Evolutionary conservation across 30 jellyfish, hydroid and myxozoan genomes (phyloP).

Genomic region (Aurelia sp.): DNA sequence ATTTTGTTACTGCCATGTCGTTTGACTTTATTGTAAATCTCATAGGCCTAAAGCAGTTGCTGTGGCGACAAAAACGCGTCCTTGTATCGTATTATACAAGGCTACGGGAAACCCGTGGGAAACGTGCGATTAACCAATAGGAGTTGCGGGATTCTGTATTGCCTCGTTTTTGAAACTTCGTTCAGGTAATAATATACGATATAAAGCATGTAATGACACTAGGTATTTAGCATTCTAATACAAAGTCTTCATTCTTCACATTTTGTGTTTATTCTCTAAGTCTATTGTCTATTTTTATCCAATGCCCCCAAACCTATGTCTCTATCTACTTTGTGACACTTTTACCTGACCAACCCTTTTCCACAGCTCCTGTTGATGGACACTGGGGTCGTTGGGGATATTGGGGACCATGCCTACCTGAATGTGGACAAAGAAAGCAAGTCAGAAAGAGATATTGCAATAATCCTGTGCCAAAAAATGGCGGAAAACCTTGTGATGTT

Average conservation of each 20-base stretch:
- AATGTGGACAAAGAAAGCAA: slow-evolving; percentile 59
- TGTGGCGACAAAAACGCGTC: no score
- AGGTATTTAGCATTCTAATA: neutral
- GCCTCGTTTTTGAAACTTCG: no score
- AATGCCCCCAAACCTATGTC: neutral
- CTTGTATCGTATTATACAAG: no score
- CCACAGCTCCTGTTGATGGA: slow-evolving; percentile 61
- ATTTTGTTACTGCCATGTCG: no score
- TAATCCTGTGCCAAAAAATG: slow-evolving; percentile 60
- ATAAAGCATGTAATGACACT: no score
- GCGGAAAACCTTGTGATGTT: slow-evolving; percentile 43
- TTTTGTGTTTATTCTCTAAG: neutral
- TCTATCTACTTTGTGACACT: neutral
- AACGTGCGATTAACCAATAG: no score
- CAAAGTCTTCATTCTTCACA: neutral
- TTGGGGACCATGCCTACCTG: slow-evolving; percentile 55
- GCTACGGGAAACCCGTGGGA: no score
- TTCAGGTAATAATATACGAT: no score
- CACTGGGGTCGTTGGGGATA: slow-evolving; percentile 75
- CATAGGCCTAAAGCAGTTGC: no score
- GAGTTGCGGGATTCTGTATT: no score
- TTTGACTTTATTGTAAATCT: no score
- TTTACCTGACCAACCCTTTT: neutral
- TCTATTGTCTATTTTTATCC: neutral
- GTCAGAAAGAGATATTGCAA: slow-evolving; percentile 43